These are phyloP conservation scores for Piscicola geometra DNA, from an alignment of 2,888 invertebrate species.

Conservation along the genomic window DNA sequence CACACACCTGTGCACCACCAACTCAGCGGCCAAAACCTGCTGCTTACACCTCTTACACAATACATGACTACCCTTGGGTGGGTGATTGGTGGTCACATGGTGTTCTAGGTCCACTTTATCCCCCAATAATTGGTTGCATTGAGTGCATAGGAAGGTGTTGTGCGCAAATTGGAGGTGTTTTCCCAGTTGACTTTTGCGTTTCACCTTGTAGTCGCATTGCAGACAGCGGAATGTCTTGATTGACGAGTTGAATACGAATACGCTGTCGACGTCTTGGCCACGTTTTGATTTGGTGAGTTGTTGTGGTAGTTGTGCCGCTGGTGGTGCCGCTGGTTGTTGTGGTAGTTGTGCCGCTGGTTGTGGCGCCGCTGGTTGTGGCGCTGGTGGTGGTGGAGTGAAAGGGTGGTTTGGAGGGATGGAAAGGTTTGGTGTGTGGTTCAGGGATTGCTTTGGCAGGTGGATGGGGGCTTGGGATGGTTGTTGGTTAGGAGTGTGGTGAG, in stretches of 20 bases:
- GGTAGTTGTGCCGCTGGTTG: background rate
- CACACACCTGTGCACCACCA: background rate
- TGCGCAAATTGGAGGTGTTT: slow-evolving; percentile 50
- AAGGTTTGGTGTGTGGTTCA: too few species aligned
- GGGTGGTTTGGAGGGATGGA: too few species aligned
- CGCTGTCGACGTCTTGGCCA: background rate
- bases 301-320: background rate
- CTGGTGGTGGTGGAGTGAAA: too few species aligned
- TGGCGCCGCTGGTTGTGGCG: background rate
- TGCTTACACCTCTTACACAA: slow-evolving; percentile 7
- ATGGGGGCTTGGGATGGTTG: too few species aligned
- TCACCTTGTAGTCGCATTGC: slow-evolving; percentile 49
- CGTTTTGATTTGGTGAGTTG: slow-evolving; percentile 5
- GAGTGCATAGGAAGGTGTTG: slow-evolving; percentile 50
- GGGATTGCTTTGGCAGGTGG: too few species aligned
- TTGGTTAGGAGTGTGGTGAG: too few species aligned
- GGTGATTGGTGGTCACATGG: background rate
- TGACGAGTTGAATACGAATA: slow-evolving; percentile 3
- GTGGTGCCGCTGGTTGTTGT: background rate
- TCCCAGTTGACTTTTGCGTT: slow-evolving; percentile 50
- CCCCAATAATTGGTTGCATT: slow-evolving; percentile 44
- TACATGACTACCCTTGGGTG: background rate
- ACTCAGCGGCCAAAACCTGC: background rate
- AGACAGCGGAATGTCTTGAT: slow-evolving; percentile 41
- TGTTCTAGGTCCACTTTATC: background rate